Percentiles rank a stretch among this genome's conserved stretches.
Conservation (phyloP, 2,888 invertebrate genomes). For the Cryptosula pallasiana region DNA sequence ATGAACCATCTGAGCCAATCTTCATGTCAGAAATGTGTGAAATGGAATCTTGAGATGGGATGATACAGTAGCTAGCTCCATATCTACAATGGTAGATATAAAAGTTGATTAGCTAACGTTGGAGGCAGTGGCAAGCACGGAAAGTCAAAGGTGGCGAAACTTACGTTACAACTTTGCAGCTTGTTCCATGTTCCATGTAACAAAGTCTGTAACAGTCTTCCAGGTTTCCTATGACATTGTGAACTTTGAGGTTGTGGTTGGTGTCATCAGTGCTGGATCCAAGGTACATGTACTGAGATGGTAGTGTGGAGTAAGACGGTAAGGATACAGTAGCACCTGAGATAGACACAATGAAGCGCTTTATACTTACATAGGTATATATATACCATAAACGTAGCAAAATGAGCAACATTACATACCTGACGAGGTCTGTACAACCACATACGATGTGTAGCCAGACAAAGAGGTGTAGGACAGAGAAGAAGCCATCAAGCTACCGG, state of each 20-base stretch:
- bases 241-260: neutral
- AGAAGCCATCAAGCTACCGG: too few species aligned
- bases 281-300: conserved; percentile 2
- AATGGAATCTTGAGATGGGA: too few species aligned
- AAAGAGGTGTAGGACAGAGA: too few species aligned
- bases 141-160: too few species aligned
- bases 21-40: neutral
- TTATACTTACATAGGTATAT: too few species aligned
- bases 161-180: neutral
- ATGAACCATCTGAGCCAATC: neutral
- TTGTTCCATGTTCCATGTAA: neutral
- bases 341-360: too few species aligned
- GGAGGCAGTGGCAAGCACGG: neutral
- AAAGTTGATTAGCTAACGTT: neutral
- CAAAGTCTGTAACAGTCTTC: neutral
- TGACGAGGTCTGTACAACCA: too few species aligned
- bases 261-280: neutral
- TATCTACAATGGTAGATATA: neutral
- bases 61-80: neutral
- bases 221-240: neutral
- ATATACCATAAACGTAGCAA: too few species aligned
- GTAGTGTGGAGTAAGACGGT: neutral
- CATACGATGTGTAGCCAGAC: too few species aligned
- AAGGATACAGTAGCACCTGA: too few species aligned
- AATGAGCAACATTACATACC: too few species aligned